Evolutionary conservation across 2,888 invertebrate species (phyloP), one percentile per base, ranked within the genome.

Genomic region (Teinopalpus imperialis): DNA sequence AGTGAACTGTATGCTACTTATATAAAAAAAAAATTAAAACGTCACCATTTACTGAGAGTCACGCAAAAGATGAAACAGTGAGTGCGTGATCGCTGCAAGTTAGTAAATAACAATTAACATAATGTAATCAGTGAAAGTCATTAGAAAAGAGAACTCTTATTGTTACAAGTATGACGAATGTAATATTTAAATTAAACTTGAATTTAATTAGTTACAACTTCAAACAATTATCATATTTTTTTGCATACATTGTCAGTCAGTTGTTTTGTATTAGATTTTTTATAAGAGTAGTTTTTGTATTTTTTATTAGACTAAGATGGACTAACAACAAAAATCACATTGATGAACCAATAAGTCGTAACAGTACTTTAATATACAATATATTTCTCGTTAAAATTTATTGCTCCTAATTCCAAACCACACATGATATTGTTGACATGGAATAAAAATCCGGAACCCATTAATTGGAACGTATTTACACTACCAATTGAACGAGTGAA

Each of bases 401-500:
- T 34, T 34, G 3, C 21, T 12, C 20, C 34, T 34, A 34, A 20
- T 7, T 18, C 12, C 18, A 21, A 34, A 12, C n/a, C 20, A 16
- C 1, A 39, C n/a, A n/a, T n/a, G n/a, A n/a, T 27, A 27, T 39
- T 7, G 26, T 18, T 10, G 12, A 26, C 26, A 14, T 24, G 34
- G n/a, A 42, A 32, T 12, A 35, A 16, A 34, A 42, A 34, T 42
- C 27, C 42, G 27, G 42, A 34, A 27, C 27, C 14, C 34, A 26
- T 27, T 26, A 42, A 42, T 34, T 34, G 34, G 26, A 20, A 32
- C 41, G 8, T 12, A 7, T 24, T 18, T 26, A 12, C 26, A 16
- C 18, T 18, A 18, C 18, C 43, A 43, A 43, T 43, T 43, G 43
- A 35, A 43, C 35, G 10, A 21, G 35, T 35, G 43, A 43, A 35